Evolutionary conservation across 2,888 invertebrate species (phyloP).

Genomic region (Caenorhabditis sp.): DNA sequence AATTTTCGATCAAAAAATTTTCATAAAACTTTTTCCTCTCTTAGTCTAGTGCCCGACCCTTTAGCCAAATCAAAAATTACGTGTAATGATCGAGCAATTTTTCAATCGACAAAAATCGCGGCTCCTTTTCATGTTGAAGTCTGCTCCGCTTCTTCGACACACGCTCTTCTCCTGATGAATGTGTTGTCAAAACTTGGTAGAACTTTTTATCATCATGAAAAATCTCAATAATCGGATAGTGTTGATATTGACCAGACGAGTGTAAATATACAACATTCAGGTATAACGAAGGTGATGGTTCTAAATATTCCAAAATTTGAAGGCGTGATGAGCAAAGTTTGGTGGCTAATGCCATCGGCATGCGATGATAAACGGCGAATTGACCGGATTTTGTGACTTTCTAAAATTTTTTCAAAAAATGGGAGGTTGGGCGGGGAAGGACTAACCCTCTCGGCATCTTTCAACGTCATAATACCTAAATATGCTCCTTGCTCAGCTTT

Average conservation of each 20-base stretch:
- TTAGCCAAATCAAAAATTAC: neutral
- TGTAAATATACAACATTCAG: conserved; percentile 3
- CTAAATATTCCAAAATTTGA: neutral
- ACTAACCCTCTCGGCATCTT: conserved; percentile 1
- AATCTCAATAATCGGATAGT: neutral
- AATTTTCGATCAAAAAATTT: too few relatives aligned
- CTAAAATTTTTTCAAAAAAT: neutral
- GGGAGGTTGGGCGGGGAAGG: too few relatives aligned
- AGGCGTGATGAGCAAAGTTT: neutral
- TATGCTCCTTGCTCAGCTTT: neutral
- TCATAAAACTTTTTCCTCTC: too few relatives aligned
- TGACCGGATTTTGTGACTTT: neutral
- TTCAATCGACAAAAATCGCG: neutral
- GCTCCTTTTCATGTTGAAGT: neutral
- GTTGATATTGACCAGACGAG: neutral
- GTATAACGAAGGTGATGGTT: neutral
- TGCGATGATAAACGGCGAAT: conserved; percentile 4
- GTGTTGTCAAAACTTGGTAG: neutral
- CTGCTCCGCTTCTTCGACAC: neutral
- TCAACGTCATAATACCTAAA: conserved; percentile 1
- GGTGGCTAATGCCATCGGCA: neutral
- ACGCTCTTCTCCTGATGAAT: neutral
- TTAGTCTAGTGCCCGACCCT: too few relatives aligned
- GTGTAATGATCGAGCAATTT: neutral
- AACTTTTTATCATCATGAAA: neutral